Evolutionary conservation across 2,113 vertebrate genomes (phyloP).

Genomic region (Limnothrissa miodon): DNA sequence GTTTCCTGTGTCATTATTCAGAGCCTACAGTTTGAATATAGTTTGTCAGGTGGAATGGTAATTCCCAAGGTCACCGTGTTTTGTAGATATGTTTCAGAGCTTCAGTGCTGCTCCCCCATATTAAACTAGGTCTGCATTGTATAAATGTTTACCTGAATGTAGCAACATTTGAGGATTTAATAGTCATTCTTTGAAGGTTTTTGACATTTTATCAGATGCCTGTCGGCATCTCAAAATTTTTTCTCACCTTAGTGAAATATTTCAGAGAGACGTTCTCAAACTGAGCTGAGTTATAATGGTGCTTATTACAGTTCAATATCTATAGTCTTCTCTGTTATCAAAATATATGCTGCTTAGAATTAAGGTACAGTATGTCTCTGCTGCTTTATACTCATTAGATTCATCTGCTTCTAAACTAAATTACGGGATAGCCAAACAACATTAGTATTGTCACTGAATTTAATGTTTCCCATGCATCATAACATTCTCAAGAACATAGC

Average conservation of each 20-base stretch:
- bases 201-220: background rate
- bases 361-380: too few relatives aligned
- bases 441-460: background rate
- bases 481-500: background rate
- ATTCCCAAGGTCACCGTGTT: background rate
- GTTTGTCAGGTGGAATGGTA: background rate
- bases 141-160: background rate
- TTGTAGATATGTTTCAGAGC: background rate
- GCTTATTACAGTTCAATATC: background rate
- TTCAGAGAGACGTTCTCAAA: background rate
- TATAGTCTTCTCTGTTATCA: background rate
- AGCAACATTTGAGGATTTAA: too few relatives aligned
- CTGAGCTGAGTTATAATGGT: background rate
- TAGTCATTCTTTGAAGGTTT: background rate
- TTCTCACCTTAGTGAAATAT: background rate
- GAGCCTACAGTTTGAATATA: background rate
- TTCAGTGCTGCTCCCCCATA: background rate
- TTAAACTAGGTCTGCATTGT: background rate
- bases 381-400: background rate
- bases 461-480: background rate
- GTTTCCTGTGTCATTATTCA: background rate
- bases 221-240: background rate
- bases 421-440: background rate
- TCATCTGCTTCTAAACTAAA: background rate
- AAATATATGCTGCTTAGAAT: background rate